Conservation (phyloP, 2,113 vertebrate species). For the Upupa epops region DNA sequence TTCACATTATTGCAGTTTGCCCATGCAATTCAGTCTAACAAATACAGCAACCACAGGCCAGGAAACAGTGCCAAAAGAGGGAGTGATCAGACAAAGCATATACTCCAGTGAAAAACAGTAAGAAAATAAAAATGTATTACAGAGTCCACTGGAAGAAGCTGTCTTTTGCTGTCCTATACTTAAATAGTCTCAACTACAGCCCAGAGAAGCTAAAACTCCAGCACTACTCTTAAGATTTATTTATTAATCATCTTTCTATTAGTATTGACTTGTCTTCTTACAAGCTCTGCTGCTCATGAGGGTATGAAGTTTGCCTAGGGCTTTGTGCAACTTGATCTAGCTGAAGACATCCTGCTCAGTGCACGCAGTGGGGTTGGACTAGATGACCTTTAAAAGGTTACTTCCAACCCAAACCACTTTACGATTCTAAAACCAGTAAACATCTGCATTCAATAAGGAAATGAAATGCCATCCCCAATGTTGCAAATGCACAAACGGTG, state of each 20-base stretch:
- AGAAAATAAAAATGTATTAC: background rate
- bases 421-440: background rate
- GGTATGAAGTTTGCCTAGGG: background rate
- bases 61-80: background rate
- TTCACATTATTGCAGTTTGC: background rate
- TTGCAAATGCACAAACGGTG: background rate
- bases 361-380: too few species aligned
- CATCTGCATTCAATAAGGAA: background rate
- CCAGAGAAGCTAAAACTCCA: background rate
- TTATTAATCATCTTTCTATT: background rate
- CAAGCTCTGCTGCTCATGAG: background rate
- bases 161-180: background rate
- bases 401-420: too few species aligned
- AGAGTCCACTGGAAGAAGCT: background rate
- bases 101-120: background rate
- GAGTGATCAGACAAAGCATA: background rate
- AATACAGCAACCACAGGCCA: background rate
- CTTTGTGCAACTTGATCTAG: too few species aligned
- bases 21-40: background rate
- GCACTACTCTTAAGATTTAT: background rate
- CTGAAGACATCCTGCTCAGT: too few species aligned
- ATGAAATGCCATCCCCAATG: background rate
- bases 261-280: background rate
- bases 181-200: too few species aligned
- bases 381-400: too few species aligned